Evolutionary conservation across 2,797 vertebrate genomes (phyloP).

Genomic region (Sebastes steindachneri): DNA sequence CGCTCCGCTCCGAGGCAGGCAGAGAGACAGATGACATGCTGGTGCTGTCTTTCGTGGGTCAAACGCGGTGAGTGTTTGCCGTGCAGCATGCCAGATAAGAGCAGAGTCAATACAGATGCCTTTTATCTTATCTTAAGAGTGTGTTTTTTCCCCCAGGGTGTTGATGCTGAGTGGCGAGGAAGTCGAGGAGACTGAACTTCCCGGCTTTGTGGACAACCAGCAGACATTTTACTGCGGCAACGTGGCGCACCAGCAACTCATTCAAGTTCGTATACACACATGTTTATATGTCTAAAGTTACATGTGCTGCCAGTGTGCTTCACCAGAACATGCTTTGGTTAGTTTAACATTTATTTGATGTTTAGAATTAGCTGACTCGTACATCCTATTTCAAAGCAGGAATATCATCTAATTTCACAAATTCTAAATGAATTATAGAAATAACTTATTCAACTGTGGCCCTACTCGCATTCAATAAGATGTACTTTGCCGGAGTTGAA

Average conservation of each 20-base stretch:
- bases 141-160: conserved; percentile 81
- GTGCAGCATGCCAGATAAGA: conserved; percentile 22
- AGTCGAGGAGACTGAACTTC: conserved; percentile 96
- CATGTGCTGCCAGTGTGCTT: background rate
- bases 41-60: conserved; percentile 97
- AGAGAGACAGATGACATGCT: conserved; percentile 95
- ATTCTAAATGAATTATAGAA: conserved; percentile 42
- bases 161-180: conserved; percentile 98
- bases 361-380: background rate
- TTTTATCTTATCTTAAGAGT: conserved; percentile 33
- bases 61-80: conserved; percentile 88
- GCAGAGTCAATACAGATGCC: background rate
- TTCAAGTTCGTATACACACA: conserved; percentile 85
- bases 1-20: conserved; percentile 91
- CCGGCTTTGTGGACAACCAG: conserved; percentile 97
- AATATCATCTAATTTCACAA: background rate
- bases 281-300: background rate
- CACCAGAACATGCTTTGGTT: background rate
- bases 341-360: background rate
- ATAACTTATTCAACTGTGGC: conserved; percentile 41
- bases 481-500: conserved; percentile 17
- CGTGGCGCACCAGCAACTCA: conserved; percentile 94
- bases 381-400: background rate
- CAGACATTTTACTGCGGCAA: conserved; percentile 99
- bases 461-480: conserved; percentile 41